phyloP scores from a whole-genome alignment of 2,797 vertebrate genomes.

The Linurgus olivaceus region DNA sequence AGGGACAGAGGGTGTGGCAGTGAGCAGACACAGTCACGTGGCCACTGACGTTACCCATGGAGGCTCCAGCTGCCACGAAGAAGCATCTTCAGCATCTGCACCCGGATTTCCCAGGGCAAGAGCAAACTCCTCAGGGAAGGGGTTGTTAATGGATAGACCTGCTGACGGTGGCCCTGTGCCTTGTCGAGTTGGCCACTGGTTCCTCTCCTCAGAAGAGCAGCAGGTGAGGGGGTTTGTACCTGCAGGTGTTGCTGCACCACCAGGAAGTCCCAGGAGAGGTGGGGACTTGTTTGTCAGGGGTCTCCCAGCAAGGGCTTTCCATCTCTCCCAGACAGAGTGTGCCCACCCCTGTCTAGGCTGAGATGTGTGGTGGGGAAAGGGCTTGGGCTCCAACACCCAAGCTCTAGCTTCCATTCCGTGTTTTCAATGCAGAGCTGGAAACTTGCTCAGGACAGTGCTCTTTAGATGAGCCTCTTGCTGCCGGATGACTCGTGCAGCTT shows the following conservation, averaged over 20 bases:
- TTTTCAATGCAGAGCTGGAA: neutral
- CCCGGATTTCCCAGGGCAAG: constrained; percentile 45
- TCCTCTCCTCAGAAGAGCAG: constrained; percentile 15
- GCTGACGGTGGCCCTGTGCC: neutral
- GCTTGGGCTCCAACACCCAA: neutral
- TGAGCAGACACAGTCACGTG: neutral
- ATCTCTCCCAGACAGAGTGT: neutral
- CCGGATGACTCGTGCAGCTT: neutral
- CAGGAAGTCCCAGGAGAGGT: fast-evolving
- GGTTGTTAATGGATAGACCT: constrained; percentile 17
- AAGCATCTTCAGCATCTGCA: constrained; percentile 60
- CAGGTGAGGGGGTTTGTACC: neutral
- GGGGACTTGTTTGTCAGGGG: neutral
- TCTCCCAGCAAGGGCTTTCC: neutral
- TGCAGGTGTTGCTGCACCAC: neutral
- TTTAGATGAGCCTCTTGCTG: neutral
- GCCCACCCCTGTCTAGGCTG: neutral
- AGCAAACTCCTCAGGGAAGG: constrained; percentile 61
- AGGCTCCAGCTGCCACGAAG: constrained; percentile 1
- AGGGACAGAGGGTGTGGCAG: neutral
- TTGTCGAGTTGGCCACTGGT: neutral
- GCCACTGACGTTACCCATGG: neutral
- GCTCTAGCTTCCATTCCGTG: fast-evolving
- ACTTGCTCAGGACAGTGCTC: neutral
- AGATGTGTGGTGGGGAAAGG: fast-evolving